These are phyloP conservation scores for Lithobius niger DNA, from an alignment of 1,140 invertebrate genomes.

Conservation along the genomic window DNA sequence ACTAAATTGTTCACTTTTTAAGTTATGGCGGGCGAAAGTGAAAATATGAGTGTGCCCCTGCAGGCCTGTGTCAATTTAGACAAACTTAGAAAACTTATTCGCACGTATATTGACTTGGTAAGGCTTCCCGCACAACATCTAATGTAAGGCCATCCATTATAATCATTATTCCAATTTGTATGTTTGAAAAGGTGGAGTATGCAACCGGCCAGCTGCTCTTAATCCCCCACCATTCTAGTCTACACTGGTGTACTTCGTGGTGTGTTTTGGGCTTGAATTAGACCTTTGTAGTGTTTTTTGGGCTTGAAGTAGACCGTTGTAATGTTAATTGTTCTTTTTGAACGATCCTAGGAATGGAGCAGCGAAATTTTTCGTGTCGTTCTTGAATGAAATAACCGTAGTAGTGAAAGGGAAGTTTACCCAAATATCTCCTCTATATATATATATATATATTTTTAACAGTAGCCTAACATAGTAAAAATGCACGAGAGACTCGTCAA, in stretches of 20 bases:
- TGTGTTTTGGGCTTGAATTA: background rate
- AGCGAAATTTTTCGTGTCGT: no score
- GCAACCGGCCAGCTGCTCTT: background rate
- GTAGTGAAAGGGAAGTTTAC: no score
- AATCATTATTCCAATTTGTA: background rate
- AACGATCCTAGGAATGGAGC: no score
- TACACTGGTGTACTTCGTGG: background rate
- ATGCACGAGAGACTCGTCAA: no score
- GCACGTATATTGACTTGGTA: constrained; percentile 45
- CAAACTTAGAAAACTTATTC: constrained; percentile 37
- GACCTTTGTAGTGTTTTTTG: background rate
- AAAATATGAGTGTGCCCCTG: background rate
- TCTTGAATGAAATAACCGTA: no score
- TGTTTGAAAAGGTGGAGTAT: background rate
- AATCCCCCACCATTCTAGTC: background rate
- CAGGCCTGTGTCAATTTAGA: constrained; percentile 11
- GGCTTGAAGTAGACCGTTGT: background rate
- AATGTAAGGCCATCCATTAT: no score
- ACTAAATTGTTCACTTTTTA: no score
- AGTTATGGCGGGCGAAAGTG: constrained; percentile 6
- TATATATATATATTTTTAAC: no score
- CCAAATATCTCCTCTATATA: no score
- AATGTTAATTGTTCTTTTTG: no score
- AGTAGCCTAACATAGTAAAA: no score
- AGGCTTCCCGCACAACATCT: constrained; percentile 18